phyloP scores from a whole-genome alignment of 2,113 vertebrate species.

The Forbesichthys agassizii region DNA sequence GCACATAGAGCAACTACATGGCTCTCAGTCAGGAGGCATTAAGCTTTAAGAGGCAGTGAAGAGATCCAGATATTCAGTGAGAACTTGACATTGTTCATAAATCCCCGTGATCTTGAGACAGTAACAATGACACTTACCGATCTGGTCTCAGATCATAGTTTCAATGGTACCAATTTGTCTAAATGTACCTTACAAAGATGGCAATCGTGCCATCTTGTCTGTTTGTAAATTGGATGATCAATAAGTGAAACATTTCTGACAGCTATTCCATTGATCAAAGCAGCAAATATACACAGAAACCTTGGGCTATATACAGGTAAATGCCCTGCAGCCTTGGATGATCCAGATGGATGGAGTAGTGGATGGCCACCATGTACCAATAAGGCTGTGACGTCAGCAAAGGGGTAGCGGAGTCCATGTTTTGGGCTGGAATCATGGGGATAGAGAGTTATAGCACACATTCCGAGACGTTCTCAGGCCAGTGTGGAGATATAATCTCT shows the following conservation, averaged over 20 bases:
- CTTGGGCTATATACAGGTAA: slow-evolving; percentile 58
- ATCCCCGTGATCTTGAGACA: slow-evolving; percentile 64
- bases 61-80: slow-evolving; percentile 66
- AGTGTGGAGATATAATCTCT: too few species aligned
- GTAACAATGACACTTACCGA: slow-evolving; percentile 27
- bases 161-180: slow-evolving; percentile 16
- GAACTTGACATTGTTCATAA: slow-evolving; percentile 75
- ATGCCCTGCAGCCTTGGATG: too few species aligned
- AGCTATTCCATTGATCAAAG: slow-evolving; percentile 72
- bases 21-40: slow-evolving; percentile 75
- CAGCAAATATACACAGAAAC: slow-evolving; percentile 73
- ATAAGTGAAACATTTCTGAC: slow-evolving; percentile 19
- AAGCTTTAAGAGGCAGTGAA: slow-evolving; percentile 69
- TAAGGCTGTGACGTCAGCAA: too few species aligned
- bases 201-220: too few species aligned
- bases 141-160: slow-evolving; percentile 26
- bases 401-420: too few species aligned
- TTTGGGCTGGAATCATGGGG: too few species aligned
- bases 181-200: slow-evolving; percentile 4
- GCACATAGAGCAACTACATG: slow-evolving; percentile 61
- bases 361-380: too few species aligned
- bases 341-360: too few species aligned
- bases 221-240: neutral
- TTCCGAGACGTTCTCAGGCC: too few species aligned
- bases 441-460: too few species aligned